Evolutionary conservation across 1,140 invertebrate genomes (phyloP).

Genomic region (Cydia splendana): DNA sequence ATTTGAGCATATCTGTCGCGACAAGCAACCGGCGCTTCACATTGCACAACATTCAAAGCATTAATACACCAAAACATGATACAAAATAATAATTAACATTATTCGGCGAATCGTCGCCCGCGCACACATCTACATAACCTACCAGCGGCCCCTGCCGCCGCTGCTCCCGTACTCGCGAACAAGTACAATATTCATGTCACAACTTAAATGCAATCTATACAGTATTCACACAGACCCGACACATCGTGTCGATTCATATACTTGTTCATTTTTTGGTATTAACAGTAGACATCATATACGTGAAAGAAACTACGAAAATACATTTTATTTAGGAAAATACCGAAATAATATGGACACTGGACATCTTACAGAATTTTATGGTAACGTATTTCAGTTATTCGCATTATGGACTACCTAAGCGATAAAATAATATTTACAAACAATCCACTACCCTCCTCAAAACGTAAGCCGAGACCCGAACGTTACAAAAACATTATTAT

Average conservation of each 20-base stretch:
- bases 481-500: slow-evolving; percentile 29
- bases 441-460: slow-evolving; percentile 38
- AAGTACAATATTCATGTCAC: slow-evolving; percentile 31
- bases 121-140: slow-evolving; percentile 30
- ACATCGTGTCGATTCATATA: slow-evolving; percentile 3
- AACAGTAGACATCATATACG: slow-evolving; percentile 22
- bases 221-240: slow-evolving; percentile 17
- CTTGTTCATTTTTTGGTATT: slow-evolving; percentile 47
- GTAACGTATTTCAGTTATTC: slow-evolving; percentile 40
- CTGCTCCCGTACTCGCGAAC: slow-evolving; percentile 8
- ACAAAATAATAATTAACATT: slow-evolving; percentile 40
- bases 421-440: slow-evolving; percentile 61
- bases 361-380: slow-evolving; percentile 24
- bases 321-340: slow-evolving; percentile 12
- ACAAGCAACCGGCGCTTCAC: slow-evolving; percentile 43
- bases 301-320: slow-evolving; percentile 22
- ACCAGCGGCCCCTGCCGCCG: background rate
- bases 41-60: slow-evolving; percentile 67
- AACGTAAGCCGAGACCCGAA: slow-evolving; percentile 24
- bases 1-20: slow-evolving; percentile 63
- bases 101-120: slow-evolving; percentile 38
- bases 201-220: slow-evolving; percentile 29
- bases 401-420: slow-evolving; percentile 40
- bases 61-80: slow-evolving; percentile 54
- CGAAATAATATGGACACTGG: slow-evolving; percentile 14